phyloP scores from a whole-genome alignment of 2,888 invertebrate species.

The Hybos culiciformis region DNA sequence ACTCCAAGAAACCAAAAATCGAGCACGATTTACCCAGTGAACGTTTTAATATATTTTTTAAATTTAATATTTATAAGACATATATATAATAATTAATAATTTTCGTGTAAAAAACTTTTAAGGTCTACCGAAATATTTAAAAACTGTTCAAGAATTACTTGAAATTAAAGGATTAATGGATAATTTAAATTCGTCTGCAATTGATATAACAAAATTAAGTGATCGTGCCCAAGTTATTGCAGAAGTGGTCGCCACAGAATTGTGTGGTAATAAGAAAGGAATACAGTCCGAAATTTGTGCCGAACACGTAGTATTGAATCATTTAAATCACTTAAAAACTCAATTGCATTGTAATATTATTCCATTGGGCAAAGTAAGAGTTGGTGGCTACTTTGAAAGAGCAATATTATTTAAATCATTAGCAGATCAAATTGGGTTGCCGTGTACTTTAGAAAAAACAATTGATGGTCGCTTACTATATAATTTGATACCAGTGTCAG shows the following conservation, averaged over 20 bases:
- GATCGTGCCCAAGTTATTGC: constrained; percentile 34
- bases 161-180: constrained; percentile 4
- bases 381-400: constrained; percentile 47
- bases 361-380: constrained; percentile 43
- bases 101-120: neutral
- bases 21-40: too few relatives aligned
- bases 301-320: constrained; percentile 36
- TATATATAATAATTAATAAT: neutral
- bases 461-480: constrained; percentile 42
- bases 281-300: constrained; percentile 32
- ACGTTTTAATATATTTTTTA: neutral
- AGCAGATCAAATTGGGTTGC: constrained; percentile 48
- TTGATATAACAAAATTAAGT: constrained; percentile 26
- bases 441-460: constrained; percentile 44
- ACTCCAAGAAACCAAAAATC: too few relatives aligned
- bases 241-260: constrained; percentile 40
- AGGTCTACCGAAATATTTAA: constrained; percentile 13
- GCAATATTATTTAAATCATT: constrained; percentile 50
- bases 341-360: constrained; percentile 38
- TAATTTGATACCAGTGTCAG: constrained; percentile 47
- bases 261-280: constrained; percentile 37
- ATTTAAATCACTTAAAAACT: constrained; percentile 38
- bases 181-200: constrained; percentile 11
- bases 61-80: neutral
- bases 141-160: constrained; percentile 4